phyloP scores from a whole-genome alignment of 2,888 invertebrate species.

The Cacoxenus indagator region DNA sequence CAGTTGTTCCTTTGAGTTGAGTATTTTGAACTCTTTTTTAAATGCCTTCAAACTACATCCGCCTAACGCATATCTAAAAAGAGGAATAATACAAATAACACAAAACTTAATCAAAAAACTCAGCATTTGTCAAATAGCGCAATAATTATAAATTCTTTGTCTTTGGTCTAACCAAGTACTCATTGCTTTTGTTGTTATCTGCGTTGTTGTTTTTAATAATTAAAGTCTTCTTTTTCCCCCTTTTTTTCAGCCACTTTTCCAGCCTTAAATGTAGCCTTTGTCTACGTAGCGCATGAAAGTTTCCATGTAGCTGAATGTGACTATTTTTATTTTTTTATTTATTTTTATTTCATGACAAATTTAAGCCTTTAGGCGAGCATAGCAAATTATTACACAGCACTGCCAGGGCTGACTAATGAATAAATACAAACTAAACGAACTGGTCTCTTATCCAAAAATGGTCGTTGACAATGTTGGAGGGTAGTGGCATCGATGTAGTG shows the following conservation, averaged over 20 bases:
- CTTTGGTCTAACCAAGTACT: too few species aligned
- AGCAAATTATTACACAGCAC: not conserved
- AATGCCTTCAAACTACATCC: not conserved
- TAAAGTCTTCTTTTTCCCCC: not conserved
- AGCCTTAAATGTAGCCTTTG: not conserved
- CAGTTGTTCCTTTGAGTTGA: too few species aligned
- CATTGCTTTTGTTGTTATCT: too few species aligned
- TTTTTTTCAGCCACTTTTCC: not conserved
- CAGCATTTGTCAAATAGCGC: not conserved
- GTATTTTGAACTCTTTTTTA: too few species aligned
- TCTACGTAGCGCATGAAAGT: too few species aligned
- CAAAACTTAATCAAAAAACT: not conserved
- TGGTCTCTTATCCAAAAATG: too few species aligned
- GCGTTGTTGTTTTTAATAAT: too few species aligned
- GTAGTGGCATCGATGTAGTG: too few species aligned
- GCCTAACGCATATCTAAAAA: not conserved
- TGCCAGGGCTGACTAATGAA: slow-evolving; percentile 9
- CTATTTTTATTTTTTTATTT: not conserved
- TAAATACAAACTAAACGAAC: not conserved
- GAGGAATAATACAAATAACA: not conserved
- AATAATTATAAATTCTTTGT: slow-evolving; percentile 11
- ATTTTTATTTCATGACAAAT: slow-evolving; percentile 9
- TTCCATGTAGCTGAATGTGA: too few species aligned
- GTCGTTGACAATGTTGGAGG: too few species aligned
- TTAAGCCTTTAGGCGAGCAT: slow-evolving; percentile 1